Base-by-base conservation (phyloP, 1,140 invertebrate species). In the Steinernema khuongi region DNA sequence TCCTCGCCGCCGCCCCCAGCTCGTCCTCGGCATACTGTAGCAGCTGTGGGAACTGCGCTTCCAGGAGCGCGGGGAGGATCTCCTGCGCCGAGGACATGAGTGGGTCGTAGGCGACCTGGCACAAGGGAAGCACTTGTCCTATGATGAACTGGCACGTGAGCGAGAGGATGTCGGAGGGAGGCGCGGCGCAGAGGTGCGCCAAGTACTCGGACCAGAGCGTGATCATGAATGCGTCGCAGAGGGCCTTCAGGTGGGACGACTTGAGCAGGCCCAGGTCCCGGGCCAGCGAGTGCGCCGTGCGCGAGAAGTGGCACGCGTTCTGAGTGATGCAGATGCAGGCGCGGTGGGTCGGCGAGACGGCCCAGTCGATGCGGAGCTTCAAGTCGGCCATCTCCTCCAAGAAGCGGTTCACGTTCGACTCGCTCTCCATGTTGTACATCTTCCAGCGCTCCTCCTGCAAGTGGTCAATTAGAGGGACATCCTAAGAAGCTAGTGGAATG, bases 391-490 rank as follows among this genome's bases (percentile, higher is more conserved):
- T 28, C 66, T 78, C 77, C 28, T 78, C 77, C 1, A 78, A 29
- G 11, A 78, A 70, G n/a, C 75, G 41, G 29, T 73, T 77, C 28
- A 78, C 31, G 1, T 70, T 70, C 11, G 77, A 69, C 68, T 78
- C 77, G 11, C 68, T 79, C 26, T 85, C 81, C 22, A 85, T 70
- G n/a, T 78, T 78, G 50, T 74, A 83, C 0, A 82, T 80, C 19
- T 72, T 41, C 83, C 83, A 84, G 26, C 72, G 68, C 41, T 84
- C 82, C 70, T 84, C 82, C 79, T 81, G 67, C 30, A 77, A 79
- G 50, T 22, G 19, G 19, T 17, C 4, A 60, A 22, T 36, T 18
- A 72, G 31, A 19, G 31, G 30, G 36, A 29, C 50, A 60, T 30
- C 43, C 43, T 22, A 66, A 19, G 11, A 26, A 43, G 29, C 31